A percentile compares a stretch with the other conserved stretches of the same genome.
phyloP scores from a whole-genome alignment of 1,140 invertebrate genomes.

The Drosophila athabasca region DNA sequence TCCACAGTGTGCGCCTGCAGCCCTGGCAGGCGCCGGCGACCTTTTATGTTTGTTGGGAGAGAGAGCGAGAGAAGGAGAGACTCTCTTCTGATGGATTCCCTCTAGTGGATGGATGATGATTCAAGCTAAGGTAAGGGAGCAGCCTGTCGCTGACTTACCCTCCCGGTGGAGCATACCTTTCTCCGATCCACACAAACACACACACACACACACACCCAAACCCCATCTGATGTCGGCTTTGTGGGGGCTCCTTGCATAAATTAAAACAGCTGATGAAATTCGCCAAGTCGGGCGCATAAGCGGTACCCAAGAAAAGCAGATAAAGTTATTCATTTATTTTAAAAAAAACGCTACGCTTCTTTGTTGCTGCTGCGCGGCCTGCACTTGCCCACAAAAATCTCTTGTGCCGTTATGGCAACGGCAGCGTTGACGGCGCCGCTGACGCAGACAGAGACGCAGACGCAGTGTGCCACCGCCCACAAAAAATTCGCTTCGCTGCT shows the following conservation, averaged over 20 bases:
- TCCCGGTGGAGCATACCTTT: too few relatives aligned
- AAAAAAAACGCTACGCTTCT: conserved; percentile 37
- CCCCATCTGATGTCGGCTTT: neutral
- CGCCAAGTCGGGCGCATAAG: conserved; percentile 68
- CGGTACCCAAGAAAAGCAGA: conserved; percentile 34
- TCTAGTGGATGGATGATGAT: neutral
- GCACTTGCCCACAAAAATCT: conserved; percentile 19
- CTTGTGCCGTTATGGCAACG: conserved; percentile 44
- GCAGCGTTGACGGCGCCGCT: conserved; percentile 3
- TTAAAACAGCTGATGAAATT: conserved; percentile 82
- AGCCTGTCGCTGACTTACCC: neutral
- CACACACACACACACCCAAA: neutral
- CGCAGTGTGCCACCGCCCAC: conserved; percentile 50
- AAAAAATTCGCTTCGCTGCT: conserved; percentile 10
- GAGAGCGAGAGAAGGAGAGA: too few relatives aligned
- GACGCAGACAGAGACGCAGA: too few relatives aligned
- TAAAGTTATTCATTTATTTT: conserved; percentile 73
- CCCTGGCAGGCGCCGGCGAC: conserved; percentile 41
- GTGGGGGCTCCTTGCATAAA: conserved; percentile 67
- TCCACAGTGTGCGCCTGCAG: conserved; percentile 25
- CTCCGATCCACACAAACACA: neutral
- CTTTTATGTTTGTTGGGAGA: neutral
- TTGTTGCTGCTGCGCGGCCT: conserved; percentile 22
- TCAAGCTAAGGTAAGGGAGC: too few relatives aligned
- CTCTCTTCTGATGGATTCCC: too few relatives aligned